Base-by-base conservation (phyloP, 1,140 invertebrate genomes). In the Elysia chlorotica region DNA sequence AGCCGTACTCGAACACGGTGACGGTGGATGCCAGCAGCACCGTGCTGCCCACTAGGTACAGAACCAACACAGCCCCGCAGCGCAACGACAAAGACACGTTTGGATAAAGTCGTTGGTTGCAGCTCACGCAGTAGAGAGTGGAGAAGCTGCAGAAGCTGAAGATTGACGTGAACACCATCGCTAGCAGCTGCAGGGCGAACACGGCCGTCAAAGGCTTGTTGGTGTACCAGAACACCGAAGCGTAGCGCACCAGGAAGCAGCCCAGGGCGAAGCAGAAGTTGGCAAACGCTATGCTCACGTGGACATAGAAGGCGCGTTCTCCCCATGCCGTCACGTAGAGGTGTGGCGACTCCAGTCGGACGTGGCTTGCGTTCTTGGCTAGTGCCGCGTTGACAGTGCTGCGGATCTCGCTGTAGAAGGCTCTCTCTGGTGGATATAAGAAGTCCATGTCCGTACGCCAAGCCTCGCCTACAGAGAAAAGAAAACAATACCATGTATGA, bases 181-280 rank as follows among this genome's bases (percentile, higher is more conserved):
- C 69, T 30, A 84, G 70, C 14, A 84, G 74, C 69, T 81, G 81
- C n/a, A 76, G 54, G 0, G 79, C 79, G 66, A 84, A 84, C 6
- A 84, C 69, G 5, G 70, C 48, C 28, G 78, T 82, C 36, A 82
- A 72, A 1, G 74, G 54, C 54, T 81, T 82, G 71, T 82, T 81
- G 17, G 83, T 84, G 76, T 78, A 82, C 83, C 83, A 84, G 75
- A 83, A 84, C 33, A 83, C 81, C 25, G 82, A 72, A 5, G 83
- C 70, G 72, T 83, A 84, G 17, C 82, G 65, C 3, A 83, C 67
- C 21, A 76, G 53, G 63, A 80, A 80, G 31, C 77, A 71, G 2
- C 79, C 31, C n/a, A 84, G 69, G 6, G 79, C 81, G 14, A 78
- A 72, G n/a, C 68, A 74, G 74, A 82, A 81, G 70, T 82, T 79